Evolutionary conservation across 1,140 invertebrate genomes (phyloP).

Genomic region (Lucilia cuprina): DNA sequence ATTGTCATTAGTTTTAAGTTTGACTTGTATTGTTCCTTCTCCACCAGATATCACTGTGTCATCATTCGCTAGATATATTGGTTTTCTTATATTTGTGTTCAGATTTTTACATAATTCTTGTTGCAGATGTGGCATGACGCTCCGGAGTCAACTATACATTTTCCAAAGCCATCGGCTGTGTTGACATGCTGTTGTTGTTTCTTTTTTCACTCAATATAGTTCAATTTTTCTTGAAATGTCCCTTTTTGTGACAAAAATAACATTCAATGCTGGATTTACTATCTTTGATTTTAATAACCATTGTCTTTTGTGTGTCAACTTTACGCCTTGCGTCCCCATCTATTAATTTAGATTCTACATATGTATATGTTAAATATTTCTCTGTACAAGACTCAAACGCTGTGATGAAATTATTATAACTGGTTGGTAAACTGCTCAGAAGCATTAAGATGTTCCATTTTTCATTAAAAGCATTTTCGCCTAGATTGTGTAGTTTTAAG

Average conservation of each 20-base stretch:
- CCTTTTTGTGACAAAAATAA: neutral
- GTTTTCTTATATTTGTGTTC: neutral
- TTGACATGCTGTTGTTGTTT: neutral
- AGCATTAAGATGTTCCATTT: neutral
- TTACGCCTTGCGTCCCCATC: neutral
- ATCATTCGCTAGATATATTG: neutral
- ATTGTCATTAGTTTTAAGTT: neutral
- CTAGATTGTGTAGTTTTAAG: neutral
- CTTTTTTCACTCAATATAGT: neutral
- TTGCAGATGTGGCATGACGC: neutral
- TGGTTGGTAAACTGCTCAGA: neutral
- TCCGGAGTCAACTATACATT: neutral
- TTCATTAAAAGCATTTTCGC: neutral
- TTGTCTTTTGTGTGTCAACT: neutral
- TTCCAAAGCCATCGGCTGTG: neutral
- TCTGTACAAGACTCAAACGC: neutral
- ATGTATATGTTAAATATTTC: neutral
- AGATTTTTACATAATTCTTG: neutral
- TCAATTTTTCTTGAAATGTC: neutral
- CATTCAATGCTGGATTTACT: neutral
- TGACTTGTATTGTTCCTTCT: neutral
- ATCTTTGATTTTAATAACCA: neutral
- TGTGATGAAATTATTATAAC: neutral
- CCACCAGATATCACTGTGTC: neutral
- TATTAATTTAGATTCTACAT: neutral